A percentile compares a stretch with the other conserved stretches of the same genome.
Evolutionary conservation across 2,113 vertebrate genomes (phyloP).

Genomic region (Hystrix cristata): DNA sequence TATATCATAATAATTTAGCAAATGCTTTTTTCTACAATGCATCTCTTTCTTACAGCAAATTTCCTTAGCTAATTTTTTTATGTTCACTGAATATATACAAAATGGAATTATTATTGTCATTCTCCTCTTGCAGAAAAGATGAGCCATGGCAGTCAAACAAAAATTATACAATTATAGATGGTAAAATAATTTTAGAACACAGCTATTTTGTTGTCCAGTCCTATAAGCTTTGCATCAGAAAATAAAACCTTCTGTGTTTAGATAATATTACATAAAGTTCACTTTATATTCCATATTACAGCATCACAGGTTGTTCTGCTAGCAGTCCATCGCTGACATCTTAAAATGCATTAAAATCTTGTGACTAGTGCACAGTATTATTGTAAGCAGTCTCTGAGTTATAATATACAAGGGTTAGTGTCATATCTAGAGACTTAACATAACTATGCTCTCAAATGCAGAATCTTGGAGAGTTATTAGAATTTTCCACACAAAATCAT

Average conservation of each 20-base stretch:
- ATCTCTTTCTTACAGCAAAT: constrained; percentile 38
- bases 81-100: constrained; percentile 5
- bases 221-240: constrained; percentile 33
- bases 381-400: not conserved
- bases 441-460: not conserved
- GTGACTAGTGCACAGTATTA: not conserved
- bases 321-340: not conserved
- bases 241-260: constrained; percentile 36
- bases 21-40: constrained; percentile 50
- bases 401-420: not conserved
- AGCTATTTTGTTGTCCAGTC: not conserved
- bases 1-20: constrained; percentile 62
- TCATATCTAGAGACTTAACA: not conserved
- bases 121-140: constrained; percentile 8
- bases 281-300: not conserved
- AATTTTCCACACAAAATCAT: not conserved
- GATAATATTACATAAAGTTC: not conserved
- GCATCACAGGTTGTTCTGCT: not conserved
- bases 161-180: not conserved
- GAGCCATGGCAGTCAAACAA: not conserved
- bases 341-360: not conserved
- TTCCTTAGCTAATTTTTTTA: constrained; percentile 47
- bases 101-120: constrained; percentile 30
- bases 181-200: constrained; percentile 54
- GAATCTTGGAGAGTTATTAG: not conserved